Evolutionary conservation across 2,888 invertebrate genomes (phyloP), one percentile per base, ranked within the genome.

Genomic region (Netelia fuscicornis): DNA sequence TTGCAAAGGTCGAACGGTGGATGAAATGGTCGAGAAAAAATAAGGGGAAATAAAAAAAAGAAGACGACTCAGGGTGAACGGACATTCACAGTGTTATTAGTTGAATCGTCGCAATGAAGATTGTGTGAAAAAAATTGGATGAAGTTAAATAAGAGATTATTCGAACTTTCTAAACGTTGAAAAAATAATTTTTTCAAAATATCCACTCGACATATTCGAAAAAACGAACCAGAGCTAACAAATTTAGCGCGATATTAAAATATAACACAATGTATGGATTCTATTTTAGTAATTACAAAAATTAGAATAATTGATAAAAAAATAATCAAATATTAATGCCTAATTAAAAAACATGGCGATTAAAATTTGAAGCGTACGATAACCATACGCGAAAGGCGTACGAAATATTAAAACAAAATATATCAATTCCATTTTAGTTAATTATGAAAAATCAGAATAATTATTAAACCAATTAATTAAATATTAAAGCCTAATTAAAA

Each of bases 1-100:
- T 75, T 79, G 58, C 81, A 17, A 81, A 58, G 74, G 81, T 70
- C 74, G 81, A 60, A 23, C 30, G 65, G 48, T 48, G 42, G 67
- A 58, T 54, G 42, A 67, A 72, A 74, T 68, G n/a, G n/a, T 70
- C 42, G 23, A 25, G 37, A 62, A 64, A 67, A 72, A 67, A 65
- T 54, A 58, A 67, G 13, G n/a, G 0, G 30, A 30, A 30, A 30
- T 30, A 30, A 30, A 30, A 30, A 30, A 30, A 5, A 30, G 30
- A 30, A 30, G 30, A 30, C 30, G 30, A 30, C 5, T 5, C 30
- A 30, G 30, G 30, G 30, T 1, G 44, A 65, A 56, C 64, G 20
- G 62, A 56, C 5, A 54, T 54, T 17, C 17, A 17, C 17, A 62
- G 54, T 13, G 37, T 11, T 37, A 42, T 30, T 30, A n/a, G 52